phyloP scores from a whole-genome alignment of 2,888 invertebrate species.

The Patella pellucida region DNA sequence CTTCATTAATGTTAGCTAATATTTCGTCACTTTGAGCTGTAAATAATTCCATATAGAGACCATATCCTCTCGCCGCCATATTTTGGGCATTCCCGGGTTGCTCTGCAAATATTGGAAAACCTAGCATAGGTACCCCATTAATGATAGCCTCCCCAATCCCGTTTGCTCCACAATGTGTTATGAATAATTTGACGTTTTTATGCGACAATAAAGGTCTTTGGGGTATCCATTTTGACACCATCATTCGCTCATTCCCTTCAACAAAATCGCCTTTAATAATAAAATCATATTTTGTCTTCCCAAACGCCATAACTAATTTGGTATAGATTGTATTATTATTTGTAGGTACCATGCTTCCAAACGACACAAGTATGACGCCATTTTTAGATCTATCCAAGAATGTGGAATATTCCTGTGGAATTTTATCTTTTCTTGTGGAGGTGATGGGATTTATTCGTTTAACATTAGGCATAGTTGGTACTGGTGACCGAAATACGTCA shows the following conservation, averaged over 20 bases:
- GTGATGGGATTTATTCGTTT: slow-evolving; percentile 40
- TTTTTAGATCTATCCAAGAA: slow-evolving; percentile 37
- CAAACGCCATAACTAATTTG: neutral
- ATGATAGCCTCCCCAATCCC: slow-evolving; percentile 52
- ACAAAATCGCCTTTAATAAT: neutral
- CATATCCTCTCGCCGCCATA: slow-evolving; percentile 38
- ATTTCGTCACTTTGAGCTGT: slow-evolving; percentile 33
- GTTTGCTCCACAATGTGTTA: slow-evolving; percentile 53
- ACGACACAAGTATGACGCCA: slow-evolving; percentile 48
- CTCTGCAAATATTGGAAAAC: slow-evolving; percentile 44
- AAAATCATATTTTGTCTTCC: neutral
- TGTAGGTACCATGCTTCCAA: slow-evolving; percentile 36
- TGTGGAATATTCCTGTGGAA: slow-evolving; percentile 33
- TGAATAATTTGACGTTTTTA: slow-evolving; percentile 41
- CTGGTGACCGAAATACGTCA: slow-evolving; percentile 37
- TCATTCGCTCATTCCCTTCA: slow-evolving; percentile 18
- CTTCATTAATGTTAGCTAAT: slow-evolving; percentile 27
- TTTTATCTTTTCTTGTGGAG: slow-evolving; percentile 28
- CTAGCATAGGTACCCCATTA: slow-evolving; percentile 51
- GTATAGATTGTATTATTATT: neutral
- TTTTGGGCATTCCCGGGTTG: slow-evolving; percentile 42
- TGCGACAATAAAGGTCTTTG: slow-evolving; percentile 50
- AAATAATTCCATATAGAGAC: slow-evolving; percentile 35
- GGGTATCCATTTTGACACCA: slow-evolving; percentile 43
- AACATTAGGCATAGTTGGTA: slow-evolving; percentile 38